phyloP scores from a whole-genome alignment of 2,113 vertebrate species.

The Gallinago paraguaiae region DNA sequence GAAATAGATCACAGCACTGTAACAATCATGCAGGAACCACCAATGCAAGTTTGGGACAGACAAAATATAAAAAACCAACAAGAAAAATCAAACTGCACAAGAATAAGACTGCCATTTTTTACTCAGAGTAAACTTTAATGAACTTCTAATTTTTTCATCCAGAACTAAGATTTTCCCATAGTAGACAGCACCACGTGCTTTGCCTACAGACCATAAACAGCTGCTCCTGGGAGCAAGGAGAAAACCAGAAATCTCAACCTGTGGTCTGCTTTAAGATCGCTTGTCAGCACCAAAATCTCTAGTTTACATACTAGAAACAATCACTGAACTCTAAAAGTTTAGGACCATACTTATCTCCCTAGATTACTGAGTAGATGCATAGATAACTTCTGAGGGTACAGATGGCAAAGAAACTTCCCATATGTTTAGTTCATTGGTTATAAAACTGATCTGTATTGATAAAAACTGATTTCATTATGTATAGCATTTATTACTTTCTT shows the following conservation, averaged over 20 bases:
- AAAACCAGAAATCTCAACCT: neutral
- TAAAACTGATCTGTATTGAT: neutral
- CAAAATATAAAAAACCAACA: neutral
- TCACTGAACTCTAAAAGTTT: neutral
- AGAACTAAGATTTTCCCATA: neutral
- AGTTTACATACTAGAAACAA: neutral
- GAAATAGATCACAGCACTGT: neutral
- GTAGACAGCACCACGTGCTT: neutral
- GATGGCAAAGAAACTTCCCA: neutral
- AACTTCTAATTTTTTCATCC: neutral
- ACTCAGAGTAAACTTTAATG: neutral
- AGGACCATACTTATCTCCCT: neutral
- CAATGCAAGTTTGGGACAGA: neutral
- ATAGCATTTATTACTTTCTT: neutral
- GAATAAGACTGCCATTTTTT: neutral
- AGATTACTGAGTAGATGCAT: accelerated
- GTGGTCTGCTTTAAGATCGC: neutral
- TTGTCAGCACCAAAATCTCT: neutral
- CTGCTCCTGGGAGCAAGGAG: neutral
- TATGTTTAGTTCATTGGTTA: neutral
- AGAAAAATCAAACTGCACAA: neutral
- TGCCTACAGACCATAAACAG: neutral
- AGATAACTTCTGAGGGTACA: neutral
- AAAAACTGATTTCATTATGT: neutral
- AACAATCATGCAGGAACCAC: neutral